Base-by-base conservation (phyloP, 2,888 invertebrate genomes). In the Drosophila histrio region DNA sequence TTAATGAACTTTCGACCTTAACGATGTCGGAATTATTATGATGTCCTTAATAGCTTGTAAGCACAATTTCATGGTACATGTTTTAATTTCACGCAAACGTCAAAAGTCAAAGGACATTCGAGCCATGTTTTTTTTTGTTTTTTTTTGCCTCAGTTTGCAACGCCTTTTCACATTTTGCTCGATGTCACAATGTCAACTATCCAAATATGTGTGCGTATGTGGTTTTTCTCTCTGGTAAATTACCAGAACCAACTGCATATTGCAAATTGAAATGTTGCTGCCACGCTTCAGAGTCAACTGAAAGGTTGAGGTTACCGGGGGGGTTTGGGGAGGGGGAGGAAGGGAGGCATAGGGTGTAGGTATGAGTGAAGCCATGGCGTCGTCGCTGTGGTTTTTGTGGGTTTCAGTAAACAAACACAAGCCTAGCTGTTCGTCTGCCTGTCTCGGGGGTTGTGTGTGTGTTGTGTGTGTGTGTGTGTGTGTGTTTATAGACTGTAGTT, bases 21-120 rank as follows among this genome's bases (percentile, higher is more conserved):
- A 78, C 65, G 69, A 76, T 83, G 78, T n/a, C n/a, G n/a, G n/a
- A 83, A 80, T 80, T 73, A 78, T 80, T 80, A 69, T 71, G 49
- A 72, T 83, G 76, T 61, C 62, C 66, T 63, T 77, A 85, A 85
- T 69, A 62, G 76, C 76, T 60, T 65, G 63, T 70, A 61, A 71
- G 59, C 61, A 69, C 63, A 75, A 63, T 63, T 56, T 34, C 49
- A 8, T 1, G 1, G 22, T 13, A 41, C 19, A 21, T 52, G 50
- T 69, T 76, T 76, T 72, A 65, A 72, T 69, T 62, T 57, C 26
- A 8, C 17, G 47, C 38, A 53, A 57, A 17, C 62, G 69, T 47
- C n/a, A n/a, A n/a, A 57, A 50, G 53, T 62, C 39, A 60, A 65
- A 76, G 57, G 57, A 44, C 19, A 15, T 39, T 47, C 6, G 11